Conservation (phyloP, 2,113 vertebrate genomes). For the Indicator indicator region DNA sequence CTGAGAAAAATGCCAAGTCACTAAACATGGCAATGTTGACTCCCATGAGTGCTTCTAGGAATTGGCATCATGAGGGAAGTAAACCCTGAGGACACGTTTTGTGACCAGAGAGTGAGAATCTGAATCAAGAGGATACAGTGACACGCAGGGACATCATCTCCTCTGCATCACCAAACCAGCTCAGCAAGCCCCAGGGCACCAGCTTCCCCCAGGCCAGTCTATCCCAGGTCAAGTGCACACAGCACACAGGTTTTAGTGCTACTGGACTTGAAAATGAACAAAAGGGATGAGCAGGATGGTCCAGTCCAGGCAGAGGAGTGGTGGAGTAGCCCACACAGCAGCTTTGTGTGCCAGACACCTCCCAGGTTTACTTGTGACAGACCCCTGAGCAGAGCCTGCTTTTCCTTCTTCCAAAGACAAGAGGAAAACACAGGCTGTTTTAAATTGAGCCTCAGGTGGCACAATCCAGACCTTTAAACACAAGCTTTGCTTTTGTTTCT, state of each 20-base stretch:
- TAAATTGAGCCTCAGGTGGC: fast-evolving
- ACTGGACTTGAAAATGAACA: neutral
- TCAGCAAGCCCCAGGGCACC: neutral
- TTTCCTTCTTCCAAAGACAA: neutral
- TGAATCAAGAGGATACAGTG: neutral
- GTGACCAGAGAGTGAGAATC: neutral
- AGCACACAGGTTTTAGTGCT: fast-evolving
- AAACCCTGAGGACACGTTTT: neutral
- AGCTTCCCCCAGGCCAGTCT: fast-evolving
- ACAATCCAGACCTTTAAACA: neutral
- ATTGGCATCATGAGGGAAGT: fast-evolving
- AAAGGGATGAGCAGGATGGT: neutral
- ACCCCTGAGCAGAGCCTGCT: neutral
- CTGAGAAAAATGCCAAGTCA: neutral
- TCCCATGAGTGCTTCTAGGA: neutral
- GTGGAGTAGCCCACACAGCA: fast-evolving
- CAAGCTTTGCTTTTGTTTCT: neutral
- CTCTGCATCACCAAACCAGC: fast-evolving
- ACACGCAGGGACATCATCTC: fast-evolving
- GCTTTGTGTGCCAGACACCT: fast-evolving
- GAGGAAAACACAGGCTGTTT: fast-evolving
- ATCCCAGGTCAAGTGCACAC: fast-evolving
- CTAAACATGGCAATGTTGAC: neutral
- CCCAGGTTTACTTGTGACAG: fast-evolving
- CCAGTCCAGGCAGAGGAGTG: fast-evolving